Percentiles rank a stretch among this genome's conserved stretches.
Evolutionary conservation across 2,888 invertebrate species (phyloP).

Genomic region (Ennomos quercinarius): DNA sequence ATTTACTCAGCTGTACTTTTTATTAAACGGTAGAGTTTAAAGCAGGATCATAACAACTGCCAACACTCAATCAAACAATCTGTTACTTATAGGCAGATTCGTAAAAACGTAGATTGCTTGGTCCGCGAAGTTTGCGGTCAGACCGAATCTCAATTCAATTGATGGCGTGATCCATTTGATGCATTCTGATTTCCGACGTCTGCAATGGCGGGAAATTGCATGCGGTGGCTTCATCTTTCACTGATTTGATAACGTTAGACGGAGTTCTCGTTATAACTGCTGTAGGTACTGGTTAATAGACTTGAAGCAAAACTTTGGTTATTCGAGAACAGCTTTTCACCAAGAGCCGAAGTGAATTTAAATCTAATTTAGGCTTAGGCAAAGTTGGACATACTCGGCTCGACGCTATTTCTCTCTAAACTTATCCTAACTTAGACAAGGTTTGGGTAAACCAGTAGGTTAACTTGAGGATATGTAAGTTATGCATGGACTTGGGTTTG

Average conservation of each 20-base stretch:
- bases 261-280: conserved; percentile 5
- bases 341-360: conserved; percentile 13
- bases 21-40: conserved; percentile 2
- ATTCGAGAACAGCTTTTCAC: conserved; percentile 15
- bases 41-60: not conserved
- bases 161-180: conserved; percentile 36
- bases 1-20: conserved; percentile 1
- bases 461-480: not conserved
- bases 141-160: conserved; percentile 34
- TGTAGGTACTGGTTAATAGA: conserved; percentile 8
- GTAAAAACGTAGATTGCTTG: conserved; percentile 24
- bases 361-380: conserved; percentile 18
- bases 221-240: conserved; percentile 29
- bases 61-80: not conserved
- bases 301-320: conserved; percentile 8
- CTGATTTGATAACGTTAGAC: conserved; percentile 29
- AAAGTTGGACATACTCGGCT: conserved; percentile 10
- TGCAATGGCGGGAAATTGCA: conserved; percentile 35
- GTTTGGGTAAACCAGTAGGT: conserved; percentile 1
- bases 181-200: conserved; percentile 27
- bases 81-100: conserved; percentile 11
- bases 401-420: conserved; percentile 6
- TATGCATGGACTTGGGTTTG: not conserved
- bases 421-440: conserved; percentile 10
- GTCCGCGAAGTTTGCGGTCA: conserved; percentile 32